A percentile compares a stretch with the other conserved stretches of the same genome.
Evolutionary conservation across 2,113 vertebrate genomes (phyloP).

Genomic region (Ondatra zibethicus): DNA sequence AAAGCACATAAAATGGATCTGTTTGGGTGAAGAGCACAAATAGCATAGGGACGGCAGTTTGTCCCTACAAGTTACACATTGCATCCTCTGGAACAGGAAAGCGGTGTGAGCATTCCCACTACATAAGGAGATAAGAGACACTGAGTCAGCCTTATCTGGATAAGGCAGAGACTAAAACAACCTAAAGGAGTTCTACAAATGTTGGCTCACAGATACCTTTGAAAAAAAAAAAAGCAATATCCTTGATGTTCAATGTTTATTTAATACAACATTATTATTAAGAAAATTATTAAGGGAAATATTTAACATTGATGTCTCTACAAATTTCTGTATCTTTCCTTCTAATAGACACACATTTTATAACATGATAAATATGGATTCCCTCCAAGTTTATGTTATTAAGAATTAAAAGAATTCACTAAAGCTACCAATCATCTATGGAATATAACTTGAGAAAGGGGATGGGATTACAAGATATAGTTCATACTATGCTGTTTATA

Average conservation of each 20-base stretch:
- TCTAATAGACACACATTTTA: not conserved
- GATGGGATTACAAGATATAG: too few species aligned
- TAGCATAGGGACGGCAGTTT: not conserved
- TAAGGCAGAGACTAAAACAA: not conserved
- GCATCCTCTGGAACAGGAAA: not conserved
- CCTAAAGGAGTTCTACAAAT: not conserved
- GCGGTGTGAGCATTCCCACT: not conserved
- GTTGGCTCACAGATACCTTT: not conserved
- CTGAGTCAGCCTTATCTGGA: not conserved
- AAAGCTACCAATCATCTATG: too few species aligned
- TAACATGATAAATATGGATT: not conserved
- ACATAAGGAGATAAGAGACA: not conserved
- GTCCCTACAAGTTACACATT: not conserved
- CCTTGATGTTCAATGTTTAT: not conserved
- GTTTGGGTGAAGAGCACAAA: not conserved
- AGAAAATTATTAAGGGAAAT: not conserved
- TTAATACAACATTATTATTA: not conserved
- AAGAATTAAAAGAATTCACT: too few species aligned
- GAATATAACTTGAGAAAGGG: too few species aligned
- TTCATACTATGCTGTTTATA: too few species aligned
- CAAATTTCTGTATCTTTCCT: not conserved
- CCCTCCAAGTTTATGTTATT: not conserved
- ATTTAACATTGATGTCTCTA: not conserved
- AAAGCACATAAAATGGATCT: not conserved
- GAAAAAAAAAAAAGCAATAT: not conserved